Base-by-base conservation (phyloP, 2,113 vertebrate genomes). In the Cephalopholis sonnerati region DNA sequence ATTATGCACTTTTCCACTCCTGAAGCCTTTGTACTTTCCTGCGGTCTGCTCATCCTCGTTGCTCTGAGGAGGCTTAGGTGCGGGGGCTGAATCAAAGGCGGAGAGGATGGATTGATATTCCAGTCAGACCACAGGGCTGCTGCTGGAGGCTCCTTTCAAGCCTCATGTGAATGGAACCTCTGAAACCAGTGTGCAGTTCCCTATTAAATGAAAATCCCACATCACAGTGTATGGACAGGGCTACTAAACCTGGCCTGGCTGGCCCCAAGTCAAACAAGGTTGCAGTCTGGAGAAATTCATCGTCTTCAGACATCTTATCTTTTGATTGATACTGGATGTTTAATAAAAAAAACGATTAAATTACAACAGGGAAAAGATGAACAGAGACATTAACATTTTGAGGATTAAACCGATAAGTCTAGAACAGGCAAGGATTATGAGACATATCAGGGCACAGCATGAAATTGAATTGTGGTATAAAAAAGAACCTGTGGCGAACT, bases 61-160 rank as follows among this genome's bases (percentile, higher is more conserved):
- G 74, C 66, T 78, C 73, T 66, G 27, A 83, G 79, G 66, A 86
- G 77, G 66, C 82, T 79, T 67, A 84, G 80, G 48, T 65, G 81
- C 22, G 20, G 79, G 84, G 71, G 50, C 65, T 79, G 82, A 89
- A 89, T 93, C 86, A 90, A 91, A 91, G 59, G 84, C 66, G 5
- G 58, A 82, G 74, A 82, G 61, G 66, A 69, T 59, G 74, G 82
- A 93, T 93, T 95, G 90, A 93, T 87, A 95, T 94, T 95, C 92
- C 58, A 81, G 87, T 93, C 91, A 95, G 81, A 83, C 73, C 74
- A 62, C 53, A 39, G 84, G 85, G 83, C 53, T 82, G 71, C 65
- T 88, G 89, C 90, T 85, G 44, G 66, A 86, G 77, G 88, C 83
- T 74, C 58, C 51, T 90, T 88, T 93, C 67, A 87, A 84, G 53